Base-by-base conservation (phyloP, 92 coral and sea anemone species). In the Porites evermanni region DNA sequence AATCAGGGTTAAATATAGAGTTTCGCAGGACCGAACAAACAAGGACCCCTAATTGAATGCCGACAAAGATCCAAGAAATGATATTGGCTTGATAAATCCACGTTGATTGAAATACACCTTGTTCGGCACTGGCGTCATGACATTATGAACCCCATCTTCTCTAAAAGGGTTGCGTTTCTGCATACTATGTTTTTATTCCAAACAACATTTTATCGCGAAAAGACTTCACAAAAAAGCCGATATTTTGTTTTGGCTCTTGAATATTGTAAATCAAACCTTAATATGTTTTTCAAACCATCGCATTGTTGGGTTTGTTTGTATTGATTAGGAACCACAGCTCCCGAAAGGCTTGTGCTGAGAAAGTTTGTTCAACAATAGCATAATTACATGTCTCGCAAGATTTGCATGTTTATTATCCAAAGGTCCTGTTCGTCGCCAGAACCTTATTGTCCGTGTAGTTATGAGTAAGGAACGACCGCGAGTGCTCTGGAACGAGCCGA, bases 31-130 rank as follows among this genome's bases (percentile, higher is more conserved):
- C 38, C 78, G 70, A 67, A 21, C 67, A 83, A 83, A 83, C 80
- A 63, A 63, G 80, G 44, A 21, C 21, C 63, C 78, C 69, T 83
- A 83, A 83, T 83, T 83, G 87, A 83, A 83, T 83, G 74, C 80
- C 87, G 70, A 53, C 80, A 83, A 64, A 83, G 87, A 73, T 83
- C 20, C 50, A 47, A 64, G 23, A 19, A 12, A 9, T 17, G 80
- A 83, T 83, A 83, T 83, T 83, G 52, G 66, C 19, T 73, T 72
- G 71, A 74, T 74, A 83, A 83, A 83, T 64, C 87, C 80, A 63
- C 72, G 87, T 60, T 83, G 87, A 83, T 83, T 73, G 87, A 83
- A 79, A 61, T 52, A 38, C 80, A 51, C 50, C 16, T 74, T 73
- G 17, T 64, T 65, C 17, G 73, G 29, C 53, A 53, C 87, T 72